Percentiles rank a stretch among this genome's conserved stretches.
phyloP scores from a whole-genome alignment of 2,888 invertebrate genomes.

The Caenorhabditis sp. region DNA sequence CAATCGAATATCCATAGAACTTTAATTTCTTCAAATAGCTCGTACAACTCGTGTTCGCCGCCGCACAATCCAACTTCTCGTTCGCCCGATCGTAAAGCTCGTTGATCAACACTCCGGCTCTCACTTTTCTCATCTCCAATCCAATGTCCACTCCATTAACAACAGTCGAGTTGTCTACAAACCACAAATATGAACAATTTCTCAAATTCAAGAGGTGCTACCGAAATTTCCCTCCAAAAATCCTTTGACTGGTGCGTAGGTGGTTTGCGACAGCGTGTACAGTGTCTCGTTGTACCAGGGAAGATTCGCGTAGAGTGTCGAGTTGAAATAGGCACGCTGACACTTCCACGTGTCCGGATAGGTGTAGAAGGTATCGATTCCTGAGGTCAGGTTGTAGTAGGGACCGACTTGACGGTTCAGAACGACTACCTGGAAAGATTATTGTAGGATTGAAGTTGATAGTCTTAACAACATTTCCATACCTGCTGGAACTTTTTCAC shows the following conservation, averaged over 20 bases:
- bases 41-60: constrained; percentile 11
- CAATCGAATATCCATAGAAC: constrained; percentile 48
- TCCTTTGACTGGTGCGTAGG: constrained; percentile 31
- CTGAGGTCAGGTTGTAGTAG: constrained; percentile 33
- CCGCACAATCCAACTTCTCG: constrained; percentile 33
- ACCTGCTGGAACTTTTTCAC: constrained; percentile 25
- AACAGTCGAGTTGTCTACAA: constrained; percentile 15
- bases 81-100: constrained; percentile 22
- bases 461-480: not conserved
- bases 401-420: constrained; percentile 45
- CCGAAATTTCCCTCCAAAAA: constrained; percentile 45
- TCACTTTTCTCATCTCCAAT: constrained; percentile 33
- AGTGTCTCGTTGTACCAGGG: constrained; percentile 51
- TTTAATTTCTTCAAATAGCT: constrained; percentile 38
- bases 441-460: no score
- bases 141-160: constrained; percentile 41
- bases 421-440: constrained; percentile 13
- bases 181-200: not conserved
- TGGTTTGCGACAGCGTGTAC: constrained; percentile 18
- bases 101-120: constrained; percentile 35
- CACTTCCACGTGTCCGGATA: constrained; percentile 53
- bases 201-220: not conserved
- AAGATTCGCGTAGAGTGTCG: constrained; percentile 34
- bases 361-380: constrained; percentile 40
- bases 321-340: constrained; percentile 40